A percentile compares a stretch with the other conserved stretches of the same genome.
These are phyloP conservation scores for Sarcophaga rosellei DNA, from an alignment of 2,888 invertebrate genomes.

Conservation along the genomic window DNA sequence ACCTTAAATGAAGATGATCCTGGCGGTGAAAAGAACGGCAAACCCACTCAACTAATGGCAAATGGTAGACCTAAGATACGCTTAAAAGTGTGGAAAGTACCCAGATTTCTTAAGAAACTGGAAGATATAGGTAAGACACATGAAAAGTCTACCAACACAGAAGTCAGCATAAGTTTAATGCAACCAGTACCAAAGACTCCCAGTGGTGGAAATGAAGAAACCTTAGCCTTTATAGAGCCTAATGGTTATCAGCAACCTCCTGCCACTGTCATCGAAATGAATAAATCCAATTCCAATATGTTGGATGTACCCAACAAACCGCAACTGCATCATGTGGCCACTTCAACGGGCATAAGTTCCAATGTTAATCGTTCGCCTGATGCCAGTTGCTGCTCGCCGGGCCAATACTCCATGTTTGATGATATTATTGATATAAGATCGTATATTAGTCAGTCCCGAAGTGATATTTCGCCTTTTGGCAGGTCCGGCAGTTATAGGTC, in stretches of 20 bases:
- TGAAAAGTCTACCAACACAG: conserved; percentile 70
- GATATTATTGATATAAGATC: conserved; percentile 88
- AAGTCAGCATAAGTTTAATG: conserved; percentile 67
- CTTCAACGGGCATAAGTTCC: conserved; percentile 71
- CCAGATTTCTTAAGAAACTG: conserved; percentile 85
- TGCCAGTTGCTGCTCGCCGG: conserved; percentile 81
- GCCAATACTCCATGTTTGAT: conserved; percentile 83
- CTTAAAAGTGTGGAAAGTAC: conserved; percentile 87
- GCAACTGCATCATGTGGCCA: conserved; percentile 74
- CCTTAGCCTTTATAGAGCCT: conserved; percentile 75
- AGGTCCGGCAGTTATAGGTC: conserved; percentile 88
- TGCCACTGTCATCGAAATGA: conserved; percentile 83
- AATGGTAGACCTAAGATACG: conserved; percentile 70
- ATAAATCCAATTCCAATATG: conserved; percentile 79
- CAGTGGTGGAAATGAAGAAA: conserved; percentile 72
- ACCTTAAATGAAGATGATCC: conserved; percentile 79
- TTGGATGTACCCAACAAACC: conserved; percentile 81
- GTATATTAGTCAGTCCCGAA: conserved; percentile 88
- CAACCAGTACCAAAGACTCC: conserved; percentile 66
- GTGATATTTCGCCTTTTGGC: conserved; percentile 87
- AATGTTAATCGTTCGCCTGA: conserved; percentile 72
- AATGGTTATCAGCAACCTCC: conserved; percentile 86
- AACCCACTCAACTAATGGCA: conserved; percentile 66
- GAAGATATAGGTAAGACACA: conserved; percentile 79
- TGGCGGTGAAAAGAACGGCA: conserved; percentile 71